Evolutionary conservation across 2,797 vertebrate genomes (phyloP).

Genomic region (Gymnoscopelus microlampas): DNA sequence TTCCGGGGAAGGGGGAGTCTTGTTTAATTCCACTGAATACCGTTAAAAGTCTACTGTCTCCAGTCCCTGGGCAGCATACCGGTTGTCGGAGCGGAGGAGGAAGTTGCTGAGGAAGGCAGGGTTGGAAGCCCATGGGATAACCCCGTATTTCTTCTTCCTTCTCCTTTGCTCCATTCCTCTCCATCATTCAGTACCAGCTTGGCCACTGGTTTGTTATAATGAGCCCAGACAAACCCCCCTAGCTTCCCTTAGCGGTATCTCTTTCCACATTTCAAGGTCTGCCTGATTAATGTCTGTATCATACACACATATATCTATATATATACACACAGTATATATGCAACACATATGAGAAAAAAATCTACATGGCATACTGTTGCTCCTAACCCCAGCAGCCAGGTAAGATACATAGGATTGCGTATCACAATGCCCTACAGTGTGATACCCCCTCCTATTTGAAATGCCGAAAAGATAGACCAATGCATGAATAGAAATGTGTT

Average conservation of each 20-base stretch:
- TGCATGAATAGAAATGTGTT: constrained; percentile 54
- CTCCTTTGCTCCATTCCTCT: constrained; percentile 20
- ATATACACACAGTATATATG: not conserved
- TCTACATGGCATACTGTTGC: constrained; percentile 40
- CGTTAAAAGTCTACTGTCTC: constrained; percentile 38
- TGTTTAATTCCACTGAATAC: constrained; percentile 52
- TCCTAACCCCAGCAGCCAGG: constrained; percentile 1
- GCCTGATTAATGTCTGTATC: constrained; percentile 29
- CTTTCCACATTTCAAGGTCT: constrained; percentile 32
- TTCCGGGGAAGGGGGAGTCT: constrained; percentile 31
- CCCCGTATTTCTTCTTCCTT: constrained; percentile 28
- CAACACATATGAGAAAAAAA: constrained; percentile 31
- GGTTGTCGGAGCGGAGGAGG: constrained; percentile 49
- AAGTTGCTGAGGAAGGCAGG: constrained; percentile 68
- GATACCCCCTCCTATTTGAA: constrained; percentile 46
- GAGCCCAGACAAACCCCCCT: constrained; percentile 50
- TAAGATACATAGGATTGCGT: constrained; percentile 19
- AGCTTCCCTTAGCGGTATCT: constrained; percentile 27
- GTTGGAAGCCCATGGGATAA: constrained; percentile 48
- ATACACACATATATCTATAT: too few relatives aligned
- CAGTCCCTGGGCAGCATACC: constrained; percentile 41
- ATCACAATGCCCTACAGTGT: constrained; percentile 39
- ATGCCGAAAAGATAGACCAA: constrained; percentile 54
- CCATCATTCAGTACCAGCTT: constrained; percentile 47
- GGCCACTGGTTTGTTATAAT: constrained; percentile 60